These are phyloP conservation scores for Pogoniulus pusillus DNA, from an alignment of 2,797 vertebrate species.

Conservation along the genomic window DNA sequence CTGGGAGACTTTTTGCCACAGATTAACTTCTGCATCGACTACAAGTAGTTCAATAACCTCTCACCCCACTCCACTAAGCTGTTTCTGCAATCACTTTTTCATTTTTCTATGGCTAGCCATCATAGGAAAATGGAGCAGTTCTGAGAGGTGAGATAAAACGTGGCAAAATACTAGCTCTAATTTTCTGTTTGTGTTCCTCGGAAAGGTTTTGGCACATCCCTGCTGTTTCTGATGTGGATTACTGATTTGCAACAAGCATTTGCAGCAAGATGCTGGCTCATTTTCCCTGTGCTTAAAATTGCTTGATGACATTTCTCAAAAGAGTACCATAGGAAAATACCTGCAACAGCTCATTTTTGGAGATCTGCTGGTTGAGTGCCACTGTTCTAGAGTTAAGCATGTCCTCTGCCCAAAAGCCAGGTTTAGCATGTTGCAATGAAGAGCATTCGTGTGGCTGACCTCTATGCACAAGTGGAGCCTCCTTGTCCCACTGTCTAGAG, in stretches of 20 bases:
- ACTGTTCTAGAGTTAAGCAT: not conserved
- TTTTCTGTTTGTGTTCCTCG: not conserved
- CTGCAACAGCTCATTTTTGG: not conserved
- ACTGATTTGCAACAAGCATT: not conserved
- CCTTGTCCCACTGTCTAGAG: not conserved
- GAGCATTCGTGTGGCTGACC: not conserved
- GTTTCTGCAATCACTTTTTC: not conserved
- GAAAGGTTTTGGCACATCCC: not conserved
- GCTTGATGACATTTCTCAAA: constrained; percentile 15
- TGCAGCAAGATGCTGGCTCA: not conserved
- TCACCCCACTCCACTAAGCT: not conserved
- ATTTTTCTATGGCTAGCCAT: not conserved
- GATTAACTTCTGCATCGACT: constrained; percentile 39
- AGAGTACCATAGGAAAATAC: not conserved
- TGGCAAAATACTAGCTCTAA: not conserved
- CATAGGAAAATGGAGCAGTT: not conserved
- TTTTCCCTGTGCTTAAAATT: constrained; percentile 12
- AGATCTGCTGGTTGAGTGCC: not conserved
- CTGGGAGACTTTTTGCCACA: constrained; percentile 28
- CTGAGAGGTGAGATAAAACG: not conserved
- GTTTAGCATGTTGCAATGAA: not conserved
- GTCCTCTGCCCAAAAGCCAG: not conserved
- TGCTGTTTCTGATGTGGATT: not conserved
- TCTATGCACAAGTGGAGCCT: rapidly evolving
- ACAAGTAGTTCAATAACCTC: constrained; percentile 24